Base-by-base conservation (phyloP, 2,888 invertebrate species). In the Gymnosoma rotundatum region DNA sequence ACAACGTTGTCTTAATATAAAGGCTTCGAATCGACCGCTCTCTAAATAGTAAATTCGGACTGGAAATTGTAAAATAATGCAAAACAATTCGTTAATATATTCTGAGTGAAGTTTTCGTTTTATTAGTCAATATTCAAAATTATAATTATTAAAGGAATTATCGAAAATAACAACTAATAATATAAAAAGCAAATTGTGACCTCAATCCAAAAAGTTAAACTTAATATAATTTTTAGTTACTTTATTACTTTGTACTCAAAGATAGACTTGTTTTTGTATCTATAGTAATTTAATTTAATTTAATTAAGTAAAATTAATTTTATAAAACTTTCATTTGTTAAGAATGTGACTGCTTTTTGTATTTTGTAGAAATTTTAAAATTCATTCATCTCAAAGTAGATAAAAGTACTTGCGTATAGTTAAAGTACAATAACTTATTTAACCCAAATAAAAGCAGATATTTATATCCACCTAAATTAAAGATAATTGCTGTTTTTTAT, bases 401-500 rank as follows among this genome's bases (percentile, higher is more conserved):
- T 74, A 64, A 52, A 52, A 73, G 48, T 25, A 52, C 9, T 42
- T 32, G 32, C 32, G 32, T 32, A 8, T 32, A 8, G 32, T 25
- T 2, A 25, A 21, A 52, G 67, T 14, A 3, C 18, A 61, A 48
- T 36, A 32, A 32, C 8, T 32, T 78, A 45, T 64, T 72, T 66
- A 72, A 61, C 64, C 48, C 45, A 63, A 70, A 78, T 63, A 78
- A 36, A 70, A 20, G 20, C 45, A 36, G n/a, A 5, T 50, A 63
- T 20, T 56, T 32, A 73, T 73, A 54, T 67, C 18, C 42, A 78
- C 78, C 63, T 64, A 78, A 63, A 78, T 48, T 50, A 18, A 64
- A 83, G 70, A 64, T 36, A 67, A 83, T 42, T 72, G 48, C 70
- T 25, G 2, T 32, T 61, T 6, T 50, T 48, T 48, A 42, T 42